Evolutionary conservation across 2,888 invertebrate species (phyloP).

Genomic region (Papilio protenor): DNA sequence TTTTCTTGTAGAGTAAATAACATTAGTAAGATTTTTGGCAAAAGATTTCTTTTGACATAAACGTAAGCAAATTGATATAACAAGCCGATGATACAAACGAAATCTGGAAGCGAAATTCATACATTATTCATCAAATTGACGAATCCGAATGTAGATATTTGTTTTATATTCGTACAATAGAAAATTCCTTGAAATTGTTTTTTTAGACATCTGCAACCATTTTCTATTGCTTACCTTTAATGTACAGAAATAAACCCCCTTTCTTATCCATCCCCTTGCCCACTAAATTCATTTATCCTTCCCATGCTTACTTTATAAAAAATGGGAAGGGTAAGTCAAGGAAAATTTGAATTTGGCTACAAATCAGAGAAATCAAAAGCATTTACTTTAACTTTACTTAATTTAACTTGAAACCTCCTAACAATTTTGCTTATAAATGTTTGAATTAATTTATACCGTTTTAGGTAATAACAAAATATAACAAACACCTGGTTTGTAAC

Average conservation of each 20-base stretch:
- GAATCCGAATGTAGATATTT: conserved; percentile 4
- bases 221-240: background rate
- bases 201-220: background rate
- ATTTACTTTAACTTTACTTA: background rate
- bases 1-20: too few relatives aligned
- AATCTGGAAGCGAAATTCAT: conserved; percentile 9
- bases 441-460: background rate
- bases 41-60: conserved; percentile 1
- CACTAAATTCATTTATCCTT: background rate
- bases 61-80: conserved; percentile 28
- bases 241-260: background rate
- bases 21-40: background rate
- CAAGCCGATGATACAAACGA: conserved; percentile 9
- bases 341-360: background rate
- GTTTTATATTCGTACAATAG: background rate
- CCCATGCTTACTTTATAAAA: background rate
- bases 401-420: background rate
- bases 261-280: background rate
- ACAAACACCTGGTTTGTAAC: background rate
- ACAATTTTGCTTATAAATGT: background rate
- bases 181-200: background rate
- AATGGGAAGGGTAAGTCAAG: background rate
- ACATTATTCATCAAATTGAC: conserved; percentile 26
- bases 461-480: background rate
- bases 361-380: too few relatives aligned